phyloP scores from a whole-genome alignment of 2,797 vertebrate genomes.

The Trematomus bernacchii region DNA sequence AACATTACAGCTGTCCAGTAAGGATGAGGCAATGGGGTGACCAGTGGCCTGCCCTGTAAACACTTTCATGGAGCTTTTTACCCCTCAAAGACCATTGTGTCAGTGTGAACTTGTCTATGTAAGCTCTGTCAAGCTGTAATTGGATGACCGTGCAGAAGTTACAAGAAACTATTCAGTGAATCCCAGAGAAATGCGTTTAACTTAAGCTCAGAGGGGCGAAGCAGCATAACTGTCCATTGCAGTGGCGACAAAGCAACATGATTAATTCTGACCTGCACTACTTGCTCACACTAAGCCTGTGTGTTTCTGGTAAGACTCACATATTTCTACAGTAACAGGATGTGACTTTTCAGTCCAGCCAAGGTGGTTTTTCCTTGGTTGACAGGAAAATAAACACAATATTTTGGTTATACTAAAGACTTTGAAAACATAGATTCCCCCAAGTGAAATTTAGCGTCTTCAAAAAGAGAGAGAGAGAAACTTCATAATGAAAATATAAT shows the following conservation, averaged over 20 bases:
- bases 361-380: conserved; percentile 7
- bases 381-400: conserved; percentile 3
- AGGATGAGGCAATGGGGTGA: conserved; percentile 64
- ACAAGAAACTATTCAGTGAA: conserved; percentile 29
- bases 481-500: neutral
- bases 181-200: conserved; percentile 32
- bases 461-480: neutral
- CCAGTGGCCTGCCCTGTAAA: conserved; percentile 51
- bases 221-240: conserved; percentile 33
- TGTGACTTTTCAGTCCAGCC: conserved; percentile 11
- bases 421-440: conserved; percentile 3
- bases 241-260: conserved; percentile 16
- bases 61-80: conserved; percentile 55
- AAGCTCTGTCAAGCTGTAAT: conserved; percentile 47
- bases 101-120: conserved; percentile 51
- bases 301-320: conserved; percentile 2
- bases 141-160: conserved; percentile 25
- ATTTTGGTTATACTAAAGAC: neutral
- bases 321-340: conserved; percentile 27
- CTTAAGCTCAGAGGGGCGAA: conserved; percentile 51
- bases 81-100: conserved; percentile 58
- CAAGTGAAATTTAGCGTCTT: neutral
- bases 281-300: conserved; percentile 15
- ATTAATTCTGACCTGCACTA: conserved; percentile 44
- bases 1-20: conserved; percentile 38